phyloP scores from a whole-genome alignment of 2,888 invertebrate species.

The Pedicia rivosa region DNA sequence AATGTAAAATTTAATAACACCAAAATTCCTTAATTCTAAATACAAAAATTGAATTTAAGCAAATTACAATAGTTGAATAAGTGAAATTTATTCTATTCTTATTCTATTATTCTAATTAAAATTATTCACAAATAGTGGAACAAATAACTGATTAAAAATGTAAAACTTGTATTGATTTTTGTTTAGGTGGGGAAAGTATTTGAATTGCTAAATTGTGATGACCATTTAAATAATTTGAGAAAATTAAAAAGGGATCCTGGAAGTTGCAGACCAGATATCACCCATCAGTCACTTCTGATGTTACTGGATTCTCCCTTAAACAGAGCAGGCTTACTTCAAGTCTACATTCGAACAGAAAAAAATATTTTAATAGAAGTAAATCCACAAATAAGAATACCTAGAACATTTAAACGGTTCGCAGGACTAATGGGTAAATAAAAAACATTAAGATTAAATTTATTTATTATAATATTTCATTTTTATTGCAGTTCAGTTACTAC shows the following conservation, averaged over 20 bases:
- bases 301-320: constrained; percentile 95
- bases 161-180: constrained; percentile 7
- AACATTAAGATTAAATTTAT: constrained; percentile 8
- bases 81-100: not conserved
- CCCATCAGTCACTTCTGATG: constrained; percentile 95
- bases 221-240: constrained; percentile 68
- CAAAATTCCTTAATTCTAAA: no score
- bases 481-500: constrained; percentile 80
- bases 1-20: no score
- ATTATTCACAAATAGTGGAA: no score
- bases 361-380: constrained; percentile 91
- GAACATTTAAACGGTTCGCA: constrained; percentile 93
- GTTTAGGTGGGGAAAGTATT: constrained; percentile 70
- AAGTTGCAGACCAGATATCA: constrained; percentile 87
- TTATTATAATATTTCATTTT: constrained; percentile 9
- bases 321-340: constrained; percentile 89
- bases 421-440: constrained; percentile 74
- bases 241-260: constrained; percentile 79
- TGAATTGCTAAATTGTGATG: constrained; percentile 87
- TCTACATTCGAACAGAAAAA: constrained; percentile 79
- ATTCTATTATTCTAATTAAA: no score
- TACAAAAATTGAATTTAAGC: no score
- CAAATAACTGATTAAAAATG: no score
- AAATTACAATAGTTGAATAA: constrained; percentile 4
- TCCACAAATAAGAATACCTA: constrained; percentile 91